These are phyloP conservation scores for Cheilosia impressa DNA, from an alignment of 2,888 invertebrate species.

Conservation along the genomic window DNA sequence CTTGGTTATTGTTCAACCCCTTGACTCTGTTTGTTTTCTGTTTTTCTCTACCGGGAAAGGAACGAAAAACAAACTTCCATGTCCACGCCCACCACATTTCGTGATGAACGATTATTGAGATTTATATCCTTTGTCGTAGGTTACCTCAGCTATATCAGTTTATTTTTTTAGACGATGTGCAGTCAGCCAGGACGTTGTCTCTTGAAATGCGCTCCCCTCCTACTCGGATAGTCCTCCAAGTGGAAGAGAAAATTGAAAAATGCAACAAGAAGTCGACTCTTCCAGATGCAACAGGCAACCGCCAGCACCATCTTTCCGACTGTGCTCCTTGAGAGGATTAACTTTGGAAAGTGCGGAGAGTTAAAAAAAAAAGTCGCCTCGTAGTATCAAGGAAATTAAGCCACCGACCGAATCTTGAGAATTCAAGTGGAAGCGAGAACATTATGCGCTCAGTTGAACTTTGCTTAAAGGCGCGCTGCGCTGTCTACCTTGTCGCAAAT, in stretches of 20 bases:
- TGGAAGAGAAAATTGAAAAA: constrained; percentile 61
- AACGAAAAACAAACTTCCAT: not conserved
- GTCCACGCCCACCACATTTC: constrained; percentile 68
- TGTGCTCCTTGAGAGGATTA: constrained; percentile 51
- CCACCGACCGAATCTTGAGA: constrained; percentile 70
- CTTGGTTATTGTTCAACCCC: constrained; percentile 59
- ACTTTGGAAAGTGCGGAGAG: constrained; percentile 24
- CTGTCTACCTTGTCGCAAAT: constrained; percentile 55
- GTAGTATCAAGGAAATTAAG: constrained; percentile 68
- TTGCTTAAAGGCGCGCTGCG: constrained; percentile 46
- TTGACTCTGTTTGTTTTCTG: constrained; percentile 51
- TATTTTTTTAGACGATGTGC: constrained; percentile 9
- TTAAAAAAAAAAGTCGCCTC: not conserved
- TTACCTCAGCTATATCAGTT: constrained; percentile 41
- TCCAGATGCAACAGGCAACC: constrained; percentile 63
- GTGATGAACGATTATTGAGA: constrained; percentile 83
- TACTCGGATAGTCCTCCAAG: constrained; percentile 6
- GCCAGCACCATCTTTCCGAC: not conserved
- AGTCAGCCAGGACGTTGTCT: not conserved
- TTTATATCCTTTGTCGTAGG: constrained; percentile 79
- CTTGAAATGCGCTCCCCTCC: constrained; percentile 13
- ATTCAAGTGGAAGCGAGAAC: constrained; percentile 74
- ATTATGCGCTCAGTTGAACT: constrained; percentile 73
- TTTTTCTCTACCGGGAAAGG: constrained; percentile 23
- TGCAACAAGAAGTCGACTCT: constrained; percentile 48